A percentile compares a stretch with the other conserved stretches of the same genome.
Conservation (phyloP, 2,797 vertebrate genomes). For the Sebastes reedi region DNA sequence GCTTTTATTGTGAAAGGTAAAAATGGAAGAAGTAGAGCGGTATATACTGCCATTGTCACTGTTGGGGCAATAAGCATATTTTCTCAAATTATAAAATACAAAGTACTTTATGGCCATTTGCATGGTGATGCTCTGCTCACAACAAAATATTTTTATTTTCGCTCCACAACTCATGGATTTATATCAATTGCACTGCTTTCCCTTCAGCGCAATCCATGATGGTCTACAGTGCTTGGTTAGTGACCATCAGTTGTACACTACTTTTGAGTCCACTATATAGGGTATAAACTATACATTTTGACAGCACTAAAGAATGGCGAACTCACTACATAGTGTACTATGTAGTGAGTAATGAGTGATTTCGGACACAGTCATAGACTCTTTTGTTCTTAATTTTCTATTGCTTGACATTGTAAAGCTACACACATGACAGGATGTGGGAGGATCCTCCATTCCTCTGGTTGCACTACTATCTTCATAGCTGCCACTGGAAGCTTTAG, state of each 20-base stretch:
- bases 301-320: not conserved
- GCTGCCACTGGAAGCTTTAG: not conserved
- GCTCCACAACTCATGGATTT: not conserved
- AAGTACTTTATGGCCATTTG: too few relatives aligned
- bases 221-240: not conserved
- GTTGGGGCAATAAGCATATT: too few relatives aligned
- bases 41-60: not conserved
- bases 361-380: not conserved
- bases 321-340: not conserved
- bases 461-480: not conserved
- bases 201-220: not conserved
- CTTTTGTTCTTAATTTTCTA: not conserved
- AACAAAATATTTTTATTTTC: too few relatives aligned
- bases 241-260: not conserved
- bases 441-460: slow-evolving; percentile 8
- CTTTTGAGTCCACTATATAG: not conserved
- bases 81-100: too few relatives aligned
- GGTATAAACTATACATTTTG: not conserved
- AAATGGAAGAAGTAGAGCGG: rapidly evolving
- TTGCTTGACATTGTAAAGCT: not conserved
- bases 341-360: not conserved
- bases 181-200: rapidly evolving
- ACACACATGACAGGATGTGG: slow-evolving; percentile 18
- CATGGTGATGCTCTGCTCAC: not conserved
- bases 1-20: too few relatives aligned